Percentiles rank a stretch among this genome's conserved stretches.
Conservation (phyloP, 2,888 invertebrate species). For the Isotomurus palustris region DNA sequence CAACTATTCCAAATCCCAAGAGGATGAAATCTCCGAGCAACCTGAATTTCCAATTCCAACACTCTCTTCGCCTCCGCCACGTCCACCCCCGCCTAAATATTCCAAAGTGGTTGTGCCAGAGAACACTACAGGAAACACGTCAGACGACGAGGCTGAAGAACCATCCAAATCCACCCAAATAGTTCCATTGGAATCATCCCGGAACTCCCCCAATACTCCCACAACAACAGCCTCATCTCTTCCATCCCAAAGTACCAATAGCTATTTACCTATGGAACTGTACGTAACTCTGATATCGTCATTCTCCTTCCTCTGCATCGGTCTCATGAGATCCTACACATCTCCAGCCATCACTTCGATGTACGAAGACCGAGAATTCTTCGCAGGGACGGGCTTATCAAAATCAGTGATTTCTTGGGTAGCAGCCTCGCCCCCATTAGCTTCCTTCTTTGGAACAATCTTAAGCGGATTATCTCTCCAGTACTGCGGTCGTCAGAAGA, state of each 20-base stretch:
- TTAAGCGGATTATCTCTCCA: constrained; percentile 65
- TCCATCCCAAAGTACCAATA: background rate
- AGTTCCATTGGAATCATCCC: too few species aligned
- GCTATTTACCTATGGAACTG: constrained; percentile 51
- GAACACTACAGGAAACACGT: too few species aligned
- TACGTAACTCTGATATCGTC: constrained; percentile 58
- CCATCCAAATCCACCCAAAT: too few species aligned
- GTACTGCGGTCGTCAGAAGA: constrained; percentile 55
- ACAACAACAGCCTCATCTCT: too few species aligned
- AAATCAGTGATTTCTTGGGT: constrained; percentile 59
- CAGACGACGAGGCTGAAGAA: too few species aligned
- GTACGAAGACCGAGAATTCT: constrained; percentile 45
- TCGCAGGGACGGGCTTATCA: constrained; percentile 12
- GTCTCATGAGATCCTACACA: constrained; percentile 67
- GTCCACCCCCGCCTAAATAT: too few species aligned
- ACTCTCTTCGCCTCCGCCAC: too few species aligned
- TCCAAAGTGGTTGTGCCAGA: too few species aligned
- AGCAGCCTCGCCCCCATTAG: constrained; percentile 69
- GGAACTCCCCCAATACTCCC: too few species aligned
- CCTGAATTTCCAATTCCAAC: too few species aligned
- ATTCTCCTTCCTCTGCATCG: constrained; percentile 58
- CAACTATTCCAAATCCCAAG: too few species aligned
- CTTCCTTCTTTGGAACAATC: constrained; percentile 69
- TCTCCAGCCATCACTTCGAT: constrained; percentile 70
- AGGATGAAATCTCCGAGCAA: too few species aligned